Evolutionary conservation across 1,140 invertebrate species (phyloP).

Genomic region (Pollicipes pollicipes): DNA sequence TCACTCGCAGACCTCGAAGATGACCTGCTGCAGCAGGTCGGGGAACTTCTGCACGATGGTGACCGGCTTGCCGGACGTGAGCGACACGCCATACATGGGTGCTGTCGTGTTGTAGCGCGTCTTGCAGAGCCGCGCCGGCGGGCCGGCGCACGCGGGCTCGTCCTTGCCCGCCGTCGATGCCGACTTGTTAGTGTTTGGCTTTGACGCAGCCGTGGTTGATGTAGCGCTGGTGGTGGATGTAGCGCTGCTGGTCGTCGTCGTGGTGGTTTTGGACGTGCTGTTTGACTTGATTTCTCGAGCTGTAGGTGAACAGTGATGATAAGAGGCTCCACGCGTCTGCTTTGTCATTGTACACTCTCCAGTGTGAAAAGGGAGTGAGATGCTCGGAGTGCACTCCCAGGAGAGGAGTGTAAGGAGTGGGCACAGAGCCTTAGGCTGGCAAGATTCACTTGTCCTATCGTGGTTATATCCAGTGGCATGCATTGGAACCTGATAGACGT

Average conservation of each 20-base stretch:
- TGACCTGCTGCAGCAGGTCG: slow-evolving; percentile 78
- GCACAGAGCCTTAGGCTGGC: no score
- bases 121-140: slow-evolving; percentile 57
- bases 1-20: slow-evolving; percentile 71
- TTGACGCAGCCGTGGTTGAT: slow-evolving; percentile 2
- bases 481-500: no score
- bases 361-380: no score
- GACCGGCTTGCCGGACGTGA: slow-evolving; percentile 76
- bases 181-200: neutral
- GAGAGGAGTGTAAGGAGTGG: no score
- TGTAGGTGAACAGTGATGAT: neutral
- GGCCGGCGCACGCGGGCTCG: slow-evolving; percentile 9
- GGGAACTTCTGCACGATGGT: slow-evolving; percentile 89
- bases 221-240: slow-evolving; percentile 5
- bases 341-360: no score
- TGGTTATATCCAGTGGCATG: no score
- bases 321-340: no score
- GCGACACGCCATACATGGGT: slow-evolving; percentile 76
- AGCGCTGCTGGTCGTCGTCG: no score
- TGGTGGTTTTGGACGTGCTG: slow-evolving; percentile 8
- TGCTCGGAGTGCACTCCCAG: no score
- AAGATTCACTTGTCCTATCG: no score
- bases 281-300: slow-evolving; percentile 8
- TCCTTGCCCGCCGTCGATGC: neutral
- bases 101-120: slow-evolving; percentile 80